These are phyloP conservation scores for Andrena flavipes DNA, from an alignment of 2,888 invertebrate species.

Conservation along the genomic window DNA sequence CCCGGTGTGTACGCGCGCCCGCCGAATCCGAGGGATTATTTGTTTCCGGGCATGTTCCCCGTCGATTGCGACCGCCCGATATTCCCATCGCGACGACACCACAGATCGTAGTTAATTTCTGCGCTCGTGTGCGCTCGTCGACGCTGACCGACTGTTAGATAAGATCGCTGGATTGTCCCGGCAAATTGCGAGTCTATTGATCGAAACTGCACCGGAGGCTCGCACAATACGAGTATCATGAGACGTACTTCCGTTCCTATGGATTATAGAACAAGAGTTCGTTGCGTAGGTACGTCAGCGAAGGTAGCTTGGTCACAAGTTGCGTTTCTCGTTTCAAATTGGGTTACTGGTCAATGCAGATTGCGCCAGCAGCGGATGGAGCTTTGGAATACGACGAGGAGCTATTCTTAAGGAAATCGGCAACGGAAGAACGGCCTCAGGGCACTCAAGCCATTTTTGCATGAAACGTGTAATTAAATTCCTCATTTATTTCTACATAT, in stretches of 20 bases:
- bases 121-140: slow-evolving; percentile 6
- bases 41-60: slow-evolving; percentile 22
- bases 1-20: slow-evolving; percentile 1
- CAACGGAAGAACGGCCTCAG: no score
- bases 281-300: no score
- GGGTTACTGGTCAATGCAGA: no score
- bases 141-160: slow-evolving; percentile 35
- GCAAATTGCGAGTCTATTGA: slow-evolving; percentile 49
- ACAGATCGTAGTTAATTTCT: slow-evolving; percentile 51
- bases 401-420: no score
- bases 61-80: slow-evolving; percentile 23
- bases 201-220: neutral
- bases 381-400: no score
- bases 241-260: neutral
- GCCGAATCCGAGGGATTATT: slow-evolving; percentile 46
- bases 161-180: slow-evolving; percentile 51
- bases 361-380: no score
- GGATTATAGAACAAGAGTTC: neutral
- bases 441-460: no score
- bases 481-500: no score
- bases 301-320: no score
- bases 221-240: neutral
- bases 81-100: slow-evolving; percentile 38
- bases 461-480: no score
- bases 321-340: no score